Conservation (phyloP, 2,888 invertebrate species). For the Protophormia terraenovae region DNA sequence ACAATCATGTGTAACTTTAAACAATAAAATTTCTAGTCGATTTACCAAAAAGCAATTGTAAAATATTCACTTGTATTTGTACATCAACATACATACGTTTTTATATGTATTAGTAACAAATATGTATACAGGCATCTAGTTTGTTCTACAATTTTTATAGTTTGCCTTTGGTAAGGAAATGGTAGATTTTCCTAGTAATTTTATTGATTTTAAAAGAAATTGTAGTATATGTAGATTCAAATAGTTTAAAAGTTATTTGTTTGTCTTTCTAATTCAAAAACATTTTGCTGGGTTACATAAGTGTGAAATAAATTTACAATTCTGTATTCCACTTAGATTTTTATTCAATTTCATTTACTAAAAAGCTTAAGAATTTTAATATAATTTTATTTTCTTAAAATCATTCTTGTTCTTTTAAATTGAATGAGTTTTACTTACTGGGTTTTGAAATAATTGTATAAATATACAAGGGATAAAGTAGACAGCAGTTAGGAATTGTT, state of each 20-base stretch:
- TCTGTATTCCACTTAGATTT: constrained; percentile 61
- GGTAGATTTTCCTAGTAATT: constrained; percentile 16
- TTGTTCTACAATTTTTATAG: constrained; percentile 23
- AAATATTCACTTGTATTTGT: constrained; percentile 28
- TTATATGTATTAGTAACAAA: not conserved
- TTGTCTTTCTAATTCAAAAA: too few relatives aligned
- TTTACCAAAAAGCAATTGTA: constrained; percentile 68
- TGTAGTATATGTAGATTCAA: not conserved
- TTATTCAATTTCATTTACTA: constrained; percentile 70
- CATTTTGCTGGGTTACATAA: constrained; percentile 13
- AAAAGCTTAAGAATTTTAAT: constrained; percentile 68
- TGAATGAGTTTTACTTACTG: not conserved
- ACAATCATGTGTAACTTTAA: constrained; percentile 62
- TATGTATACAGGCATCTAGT: not conserved
- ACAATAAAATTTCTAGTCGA: constrained; percentile 69
- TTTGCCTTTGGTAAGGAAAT: too few relatives aligned
- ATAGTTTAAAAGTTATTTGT: not conserved
- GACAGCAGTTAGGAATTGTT: not conserved
- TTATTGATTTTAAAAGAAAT: not conserved
- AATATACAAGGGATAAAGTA: not conserved
- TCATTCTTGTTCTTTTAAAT: not conserved
- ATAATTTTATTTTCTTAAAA: constrained; percentile 47
- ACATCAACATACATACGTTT: constrained; percentile 10
- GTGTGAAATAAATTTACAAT: constrained; percentile 2
- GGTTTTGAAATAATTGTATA: not conserved